phyloP scores from a whole-genome alignment of 2,888 invertebrate species.

The Dynastes tityus region DNA sequence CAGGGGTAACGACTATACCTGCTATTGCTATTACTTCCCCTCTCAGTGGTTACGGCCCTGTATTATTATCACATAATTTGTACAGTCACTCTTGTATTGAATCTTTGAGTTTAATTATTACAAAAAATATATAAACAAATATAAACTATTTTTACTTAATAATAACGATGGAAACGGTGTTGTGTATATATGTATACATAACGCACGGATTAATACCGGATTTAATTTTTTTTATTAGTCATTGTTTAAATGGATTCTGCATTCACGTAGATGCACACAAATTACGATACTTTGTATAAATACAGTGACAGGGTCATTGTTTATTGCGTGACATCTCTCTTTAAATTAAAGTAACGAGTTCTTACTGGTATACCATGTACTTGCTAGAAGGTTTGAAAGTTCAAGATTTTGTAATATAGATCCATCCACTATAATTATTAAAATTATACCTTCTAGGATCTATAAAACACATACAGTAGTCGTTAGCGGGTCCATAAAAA shows the following conservation, averaged over 20 bases:
- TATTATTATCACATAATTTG: too few relatives aligned
- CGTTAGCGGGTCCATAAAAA: background rate
- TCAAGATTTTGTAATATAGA: background rate
- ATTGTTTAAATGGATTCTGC: slow-evolving; percentile 6
- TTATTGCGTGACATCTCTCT: background rate
- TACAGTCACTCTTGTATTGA: too few relatives aligned
- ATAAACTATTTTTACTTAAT: slow-evolving; percentile 10
- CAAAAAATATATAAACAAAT: slow-evolving; percentile 14
- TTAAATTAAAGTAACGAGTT: background rate
- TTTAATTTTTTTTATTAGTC: slow-evolving; percentile 5
- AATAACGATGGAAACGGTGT: background rate
- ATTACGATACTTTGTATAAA: background rate
- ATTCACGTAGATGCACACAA: background rate
- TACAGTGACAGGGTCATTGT: background rate
- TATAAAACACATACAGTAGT: background rate
- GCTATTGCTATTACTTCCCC: too few relatives aligned
- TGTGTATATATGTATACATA: background rate
- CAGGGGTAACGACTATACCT: too few relatives aligned
- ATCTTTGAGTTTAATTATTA: too few relatives aligned
- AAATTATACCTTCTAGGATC: slow-evolving; percentile 1
- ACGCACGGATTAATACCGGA: background rate
- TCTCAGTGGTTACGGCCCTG: too few relatives aligned
- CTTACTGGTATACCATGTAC: background rate
- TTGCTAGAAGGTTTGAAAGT: background rate
- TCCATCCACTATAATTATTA: slow-evolving; percentile 1